These are phyloP conservation scores for Bergia sp. DNA, from an alignment of 92 coral and sea anemone species.

Conservation along the genomic window DNA sequence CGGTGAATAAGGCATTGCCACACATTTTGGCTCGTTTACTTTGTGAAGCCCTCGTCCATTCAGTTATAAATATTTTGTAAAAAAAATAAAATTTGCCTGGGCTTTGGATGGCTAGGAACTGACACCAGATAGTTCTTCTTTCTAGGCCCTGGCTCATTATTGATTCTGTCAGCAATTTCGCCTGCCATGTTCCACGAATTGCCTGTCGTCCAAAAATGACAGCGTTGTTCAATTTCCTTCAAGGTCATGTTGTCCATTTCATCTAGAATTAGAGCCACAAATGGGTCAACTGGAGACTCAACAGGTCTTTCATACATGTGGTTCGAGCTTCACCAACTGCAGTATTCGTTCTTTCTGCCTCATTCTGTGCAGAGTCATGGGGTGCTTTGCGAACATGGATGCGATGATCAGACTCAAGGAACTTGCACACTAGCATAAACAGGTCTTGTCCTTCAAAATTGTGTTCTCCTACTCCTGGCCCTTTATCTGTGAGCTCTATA, in stretches of 20 bases:
- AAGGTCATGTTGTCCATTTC: too few relatives aligned
- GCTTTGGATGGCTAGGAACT: neutral
- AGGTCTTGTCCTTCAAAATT: slow-evolving; percentile 36
- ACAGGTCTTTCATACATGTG: too few relatives aligned
- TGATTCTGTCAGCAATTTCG: too few relatives aligned
- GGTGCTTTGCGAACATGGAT: slow-evolving; percentile 22
- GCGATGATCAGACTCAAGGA: slow-evolving; percentile 44
- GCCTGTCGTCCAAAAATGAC: too few relatives aligned
- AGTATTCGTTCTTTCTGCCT: slow-evolving; percentile 38
- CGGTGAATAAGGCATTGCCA: neutral
- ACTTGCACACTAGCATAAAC: slow-evolving; percentile 34
- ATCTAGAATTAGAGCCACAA: too few relatives aligned
- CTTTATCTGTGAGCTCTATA: slow-evolving; percentile 28
- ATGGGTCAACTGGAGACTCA: too few relatives aligned
- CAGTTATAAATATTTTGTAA: neutral
- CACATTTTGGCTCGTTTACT: neutral
- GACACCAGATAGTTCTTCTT: too few relatives aligned
- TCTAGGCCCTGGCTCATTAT: too few relatives aligned
- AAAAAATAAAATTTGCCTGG: neutral
- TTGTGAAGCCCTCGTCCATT: neutral
- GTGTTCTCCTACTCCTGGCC: slow-evolving; percentile 43
- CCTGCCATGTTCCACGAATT: too few relatives aligned
- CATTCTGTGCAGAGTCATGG: slow-evolving; percentile 42
- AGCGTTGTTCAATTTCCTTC: too few relatives aligned
- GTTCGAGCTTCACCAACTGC: slow-evolving; percentile 45